These are phyloP conservation scores for Acronicta alni DNA, from an alignment of 2,888 invertebrate species.

Conservation along the genomic window DNA sequence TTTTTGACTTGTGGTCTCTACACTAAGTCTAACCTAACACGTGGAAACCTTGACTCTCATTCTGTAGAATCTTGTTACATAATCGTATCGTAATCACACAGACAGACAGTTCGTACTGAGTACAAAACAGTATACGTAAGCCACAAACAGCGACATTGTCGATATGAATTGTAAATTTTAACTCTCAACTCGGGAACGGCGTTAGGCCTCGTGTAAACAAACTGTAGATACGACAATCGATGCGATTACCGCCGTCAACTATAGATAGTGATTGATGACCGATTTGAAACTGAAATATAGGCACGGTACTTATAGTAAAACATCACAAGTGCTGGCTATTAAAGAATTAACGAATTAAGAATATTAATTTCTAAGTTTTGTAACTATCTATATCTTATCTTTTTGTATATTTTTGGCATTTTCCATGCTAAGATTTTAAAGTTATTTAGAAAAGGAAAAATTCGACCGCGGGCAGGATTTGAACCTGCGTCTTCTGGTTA, in stretches of 20 bases:
- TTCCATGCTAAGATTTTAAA: too few relatives aligned
- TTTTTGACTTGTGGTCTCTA: too few relatives aligned
- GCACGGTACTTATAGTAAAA: slow-evolving; percentile 28
- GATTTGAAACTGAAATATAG: slow-evolving; percentile 41
- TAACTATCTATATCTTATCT: too few relatives aligned
- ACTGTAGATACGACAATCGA: slow-evolving; percentile 45
- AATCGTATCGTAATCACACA: slow-evolving; percentile 8
- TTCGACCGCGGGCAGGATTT: too few relatives aligned
- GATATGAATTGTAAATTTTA: slow-evolving; percentile 27
- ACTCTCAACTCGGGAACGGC: slow-evolving; percentile 6
- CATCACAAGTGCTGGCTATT: slow-evolving; percentile 27
- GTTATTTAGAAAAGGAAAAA: too few relatives aligned
- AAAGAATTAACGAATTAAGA: too few relatives aligned
- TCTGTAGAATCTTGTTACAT: slow-evolving; percentile 1
- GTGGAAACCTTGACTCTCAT: too few relatives aligned
- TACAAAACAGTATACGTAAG: slow-evolving; percentile 11
- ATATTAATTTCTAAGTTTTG: too few relatives aligned
- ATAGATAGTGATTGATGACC: slow-evolving; percentile 49
- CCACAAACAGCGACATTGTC: slow-evolving; percentile 10
- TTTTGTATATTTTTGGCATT: too few relatives aligned
- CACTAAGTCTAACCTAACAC: too few relatives aligned
- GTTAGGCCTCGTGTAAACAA: slow-evolving; percentile 44
- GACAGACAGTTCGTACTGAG: slow-evolving; percentile 1
- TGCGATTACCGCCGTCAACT: slow-evolving; percentile 43
- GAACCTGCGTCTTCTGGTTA: too few relatives aligned